Conservation (phyloP, 2,888 invertebrate species). For the Caenorhabditis imperialis region DNA sequence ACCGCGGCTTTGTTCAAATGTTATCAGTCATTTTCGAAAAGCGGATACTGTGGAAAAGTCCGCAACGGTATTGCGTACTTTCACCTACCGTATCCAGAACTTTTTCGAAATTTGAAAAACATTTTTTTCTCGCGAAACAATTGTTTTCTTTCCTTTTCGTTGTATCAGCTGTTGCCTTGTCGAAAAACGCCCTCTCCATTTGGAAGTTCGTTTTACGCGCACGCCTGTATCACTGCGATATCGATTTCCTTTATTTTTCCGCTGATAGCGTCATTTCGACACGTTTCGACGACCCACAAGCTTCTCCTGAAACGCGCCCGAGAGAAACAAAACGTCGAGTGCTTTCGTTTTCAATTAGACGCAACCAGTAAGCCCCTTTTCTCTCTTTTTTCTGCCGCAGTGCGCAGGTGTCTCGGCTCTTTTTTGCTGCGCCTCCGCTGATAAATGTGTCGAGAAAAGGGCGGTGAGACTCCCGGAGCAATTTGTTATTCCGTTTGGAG, state of each 20-base stretch:
- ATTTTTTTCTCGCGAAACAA: background rate
- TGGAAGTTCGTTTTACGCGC: constrained; percentile 10
- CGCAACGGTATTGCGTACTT: too few species aligned
- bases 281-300: constrained; percentile 17
- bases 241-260: constrained; percentile 32
- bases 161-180: constrained; percentile 18
- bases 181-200: constrained; percentile 27
- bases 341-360: constrained; percentile 49
- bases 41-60: too few species aligned
- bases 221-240: constrained; percentile 33
- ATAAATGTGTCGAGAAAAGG: constrained; percentile 37
- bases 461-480: constrained; percentile 13
- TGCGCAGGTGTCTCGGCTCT: constrained; percentile 48
- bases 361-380: constrained; percentile 44
- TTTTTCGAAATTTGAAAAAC: too few species aligned
- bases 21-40: too few species aligned
- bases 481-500: constrained; percentile 31
- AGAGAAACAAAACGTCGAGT: constrained; percentile 40
- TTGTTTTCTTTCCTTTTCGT: background rate
- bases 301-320: background rate
- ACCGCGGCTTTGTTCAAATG: too few species aligned
- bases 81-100: too few species aligned
- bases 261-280: constrained; percentile 43
- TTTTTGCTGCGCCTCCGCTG: constrained; percentile 36
- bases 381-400: constrained; percentile 21